Evolutionary conservation across 2,797 vertebrate genomes (phyloP), one percentile per base, ranked within the genome.

Genomic region (Brotula barbata): DNA sequence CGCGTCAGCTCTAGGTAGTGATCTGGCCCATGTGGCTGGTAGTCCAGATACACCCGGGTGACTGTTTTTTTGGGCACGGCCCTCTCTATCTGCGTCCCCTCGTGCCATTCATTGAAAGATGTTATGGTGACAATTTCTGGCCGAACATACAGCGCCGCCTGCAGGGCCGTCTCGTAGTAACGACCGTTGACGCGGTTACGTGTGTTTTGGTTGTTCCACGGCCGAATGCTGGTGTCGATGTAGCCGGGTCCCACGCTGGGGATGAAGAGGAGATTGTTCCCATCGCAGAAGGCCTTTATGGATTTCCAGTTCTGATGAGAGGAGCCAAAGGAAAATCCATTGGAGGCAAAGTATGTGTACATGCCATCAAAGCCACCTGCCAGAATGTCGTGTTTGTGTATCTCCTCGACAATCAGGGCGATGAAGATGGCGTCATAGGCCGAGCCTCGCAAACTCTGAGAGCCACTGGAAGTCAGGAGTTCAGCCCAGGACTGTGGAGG

Each of bases 151-250:
- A 95, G 88, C 6, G 94, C 94, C 0, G 94, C 94, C 81, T 94
- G 94, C 71, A 95, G 87, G 56, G 91, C 91, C 0, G 93, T 95
- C 87, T 96, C 95, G 0, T 93, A 95, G 77, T 96, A 96, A 43
- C 94, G 93, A 2, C 94, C 94, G 0, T 95, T 95, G 48, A 96
- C 93, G 13, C 94, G 83, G 83, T 95, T 94, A 17, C 94, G 89
- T 2, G 93, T 94, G 78, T 95, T 94, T 88, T 95, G 95, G 85
- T 95, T 94, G 88, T 96, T 96, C 95, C 94, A 96, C 1, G 95
- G 94, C 57, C 94, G 88, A 42, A 96, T 91, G 84, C 92, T 93
- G 51, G 93, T 94, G 85, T 96, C 94, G 1, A 93, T 90, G 53
- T 96, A 96, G 13, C 95, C 94, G 0, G 95, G 94, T 1, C 94